Percentiles rank a stretch among this genome's conserved stretches.
These are phyloP conservation scores for Gephyroberyx darwinii DNA, from an alignment of 2,797 vertebrate species.

Conservation along the genomic window DNA sequence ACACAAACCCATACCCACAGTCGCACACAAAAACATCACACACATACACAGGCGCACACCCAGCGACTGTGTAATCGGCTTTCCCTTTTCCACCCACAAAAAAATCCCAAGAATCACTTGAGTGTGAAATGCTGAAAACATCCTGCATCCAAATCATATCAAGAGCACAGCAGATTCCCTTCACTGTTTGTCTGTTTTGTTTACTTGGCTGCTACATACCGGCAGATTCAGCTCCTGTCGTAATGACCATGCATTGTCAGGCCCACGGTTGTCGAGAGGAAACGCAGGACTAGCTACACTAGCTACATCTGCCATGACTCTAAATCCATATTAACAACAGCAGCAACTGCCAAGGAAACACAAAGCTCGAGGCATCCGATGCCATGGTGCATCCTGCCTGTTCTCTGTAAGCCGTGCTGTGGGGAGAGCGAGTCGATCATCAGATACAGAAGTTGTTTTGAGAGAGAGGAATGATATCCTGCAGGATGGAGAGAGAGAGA, in stretches of 20 bases:
- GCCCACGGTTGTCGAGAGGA: constrained; percentile 40
- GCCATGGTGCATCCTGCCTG: background rate
- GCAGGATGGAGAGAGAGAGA: constrained; percentile 8
- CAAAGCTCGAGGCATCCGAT: constrained; percentile 44
- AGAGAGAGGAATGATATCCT: constrained; percentile 11
- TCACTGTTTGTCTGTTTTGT: constrained; percentile 55
- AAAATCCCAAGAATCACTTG: constrained; percentile 61
- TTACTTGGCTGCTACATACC: constrained; percentile 59
- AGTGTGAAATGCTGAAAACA: constrained; percentile 69
- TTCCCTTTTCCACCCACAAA: constrained; percentile 50
- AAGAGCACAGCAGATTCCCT: constrained; percentile 53
- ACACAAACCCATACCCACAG: background rate
- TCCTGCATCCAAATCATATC: constrained; percentile 66
- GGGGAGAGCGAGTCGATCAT: background rate
- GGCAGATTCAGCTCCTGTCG: constrained; percentile 53
- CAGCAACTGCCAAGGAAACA: constrained; percentile 48
- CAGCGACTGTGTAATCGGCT: constrained; percentile 60
- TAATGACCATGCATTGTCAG: constrained; percentile 62
- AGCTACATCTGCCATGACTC: constrained; percentile 43
- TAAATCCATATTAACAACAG: constrained; percentile 57
- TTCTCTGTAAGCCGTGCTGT: constrained; percentile 1
- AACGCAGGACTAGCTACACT: constrained; percentile 39
- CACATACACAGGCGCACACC: constrained; percentile 9
- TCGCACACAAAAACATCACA: constrained; percentile 9
- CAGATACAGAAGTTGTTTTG: constrained; percentile 19